Conservation (phyloP, 2,113 vertebrate species). For the Indicator indicator region DNA sequence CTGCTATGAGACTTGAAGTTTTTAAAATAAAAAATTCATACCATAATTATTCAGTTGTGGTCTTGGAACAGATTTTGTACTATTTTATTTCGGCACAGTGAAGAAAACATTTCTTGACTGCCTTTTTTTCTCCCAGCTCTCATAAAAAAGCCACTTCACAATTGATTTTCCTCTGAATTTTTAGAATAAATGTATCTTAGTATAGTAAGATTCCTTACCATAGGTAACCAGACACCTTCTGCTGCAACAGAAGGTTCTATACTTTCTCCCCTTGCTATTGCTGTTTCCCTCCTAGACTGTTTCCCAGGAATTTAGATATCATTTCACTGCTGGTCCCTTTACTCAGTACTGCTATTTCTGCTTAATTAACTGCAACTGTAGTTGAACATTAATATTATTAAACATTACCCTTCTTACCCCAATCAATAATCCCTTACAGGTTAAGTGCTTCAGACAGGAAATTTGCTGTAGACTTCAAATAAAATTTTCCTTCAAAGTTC, state of each 20-base stretch:
- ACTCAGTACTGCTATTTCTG: background rate
- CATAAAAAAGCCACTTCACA: background rate
- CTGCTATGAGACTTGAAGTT: background rate
- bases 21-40: background rate
- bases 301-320: background rate
- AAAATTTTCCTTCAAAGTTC: background rate
- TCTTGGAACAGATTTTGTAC: conserved; percentile 9
- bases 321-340: background rate
- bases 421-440: background rate
- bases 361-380: background rate
- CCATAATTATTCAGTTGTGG: background rate
- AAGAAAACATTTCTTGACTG: background rate
- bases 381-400: background rate
- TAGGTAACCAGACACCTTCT: background rate
- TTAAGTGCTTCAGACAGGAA: background rate
- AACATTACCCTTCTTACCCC: too few relatives aligned
- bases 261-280: background rate
- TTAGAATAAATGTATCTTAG: background rate
- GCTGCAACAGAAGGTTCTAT: background rate
- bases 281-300: background rate
- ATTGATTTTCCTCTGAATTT: background rate
- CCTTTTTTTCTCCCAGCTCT: background rate
- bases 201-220: background rate
- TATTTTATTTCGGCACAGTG: background rate
- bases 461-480: background rate